A percentile compares a stretch with the other conserved stretches of the same genome.
phyloP scores from a whole-genome alignment of 92 coral and sea anemone genomes.

The Meandrina meandrites region DNA sequence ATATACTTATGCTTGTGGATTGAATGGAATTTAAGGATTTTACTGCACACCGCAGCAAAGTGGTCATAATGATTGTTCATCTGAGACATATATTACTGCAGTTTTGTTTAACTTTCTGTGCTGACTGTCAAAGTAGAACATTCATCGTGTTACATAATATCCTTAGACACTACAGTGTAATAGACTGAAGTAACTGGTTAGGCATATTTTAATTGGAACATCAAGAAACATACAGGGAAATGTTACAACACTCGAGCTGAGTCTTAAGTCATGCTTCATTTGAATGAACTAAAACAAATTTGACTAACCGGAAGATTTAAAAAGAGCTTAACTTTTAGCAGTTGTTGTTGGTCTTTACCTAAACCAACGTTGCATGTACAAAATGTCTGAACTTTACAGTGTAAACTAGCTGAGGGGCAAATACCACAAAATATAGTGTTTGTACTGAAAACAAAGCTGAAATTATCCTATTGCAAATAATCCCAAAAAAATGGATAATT shows the following conservation, averaged over 20 bases:
- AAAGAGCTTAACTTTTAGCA: no score
- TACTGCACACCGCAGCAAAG: not conserved
- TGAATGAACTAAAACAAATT: not conserved
- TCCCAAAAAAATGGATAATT: no score
- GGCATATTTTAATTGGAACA: no score
- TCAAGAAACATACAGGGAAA: not conserved
- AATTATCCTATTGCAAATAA: no score
- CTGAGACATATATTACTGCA: not conserved
- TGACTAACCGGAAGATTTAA: not conserved
- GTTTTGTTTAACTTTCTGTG: not conserved
- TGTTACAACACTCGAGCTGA: not conserved
- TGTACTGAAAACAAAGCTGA: no score
- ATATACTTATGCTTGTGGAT: not conserved
- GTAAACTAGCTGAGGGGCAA: not conserved
- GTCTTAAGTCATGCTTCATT: no score
- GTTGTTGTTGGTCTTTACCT: no score
- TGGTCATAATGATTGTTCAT: not conserved
- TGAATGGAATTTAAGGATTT: conserved; percentile 3
- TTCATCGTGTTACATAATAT: not conserved
- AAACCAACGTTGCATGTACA: not conserved
- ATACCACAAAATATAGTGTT: not conserved
- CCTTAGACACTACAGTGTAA: no score
- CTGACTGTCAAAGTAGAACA: not conserved
- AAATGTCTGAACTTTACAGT: not conserved
- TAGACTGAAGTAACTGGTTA: no score